Base-by-base conservation (phyloP, 2,797 vertebrate species). In the Silurus aristotelis region DNA sequence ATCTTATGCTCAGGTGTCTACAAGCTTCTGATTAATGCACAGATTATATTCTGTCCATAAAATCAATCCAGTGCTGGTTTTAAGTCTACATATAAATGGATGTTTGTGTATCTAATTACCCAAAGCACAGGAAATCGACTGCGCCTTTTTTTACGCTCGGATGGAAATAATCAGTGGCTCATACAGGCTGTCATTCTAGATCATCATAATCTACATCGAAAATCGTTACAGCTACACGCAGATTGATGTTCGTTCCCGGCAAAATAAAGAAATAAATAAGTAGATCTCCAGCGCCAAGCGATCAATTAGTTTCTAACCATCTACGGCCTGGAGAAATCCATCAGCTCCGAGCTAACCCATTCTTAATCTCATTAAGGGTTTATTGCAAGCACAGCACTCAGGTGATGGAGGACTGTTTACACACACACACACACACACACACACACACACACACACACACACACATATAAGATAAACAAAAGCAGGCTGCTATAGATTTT, bases 281-380 rank as follows among this genome's bases (percentile, higher is more conserved):
- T 46, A 9, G n/a, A 64, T 17, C 84, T 71, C 55, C 83, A 75
- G 83, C 88, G 83, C 67, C 55, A 64, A 86, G 38, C 76, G 86
- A 92, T 92, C 82, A 84, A 90, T 90, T 87, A 87, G 88, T 80
- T 20, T 67, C 88, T 88, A 77, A 89, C 89, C 91, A 86, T 89
- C 88, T 80, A 80, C 86, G 79, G 52, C 72, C 52, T 27, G 86
- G 46, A 55, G 31, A 82, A 87, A 92, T 86, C 82, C 75, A 82
- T 73, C 78, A 89, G 82, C 77, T 85, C 80, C 78, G 73, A 86
- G 68, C 84, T 60, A 55, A 85, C 70, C 80, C 66, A 46, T 31
- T 90, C 86, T 88, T 88, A 87, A 89, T 89, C 87, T 86, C 83
- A 90, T 90, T 90, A 88, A 77, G 83, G 63, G 64, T 86, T 75